phyloP scores from a whole-genome alignment of 2,888 invertebrate species.

The Platycnemis pennipes region DNA sequence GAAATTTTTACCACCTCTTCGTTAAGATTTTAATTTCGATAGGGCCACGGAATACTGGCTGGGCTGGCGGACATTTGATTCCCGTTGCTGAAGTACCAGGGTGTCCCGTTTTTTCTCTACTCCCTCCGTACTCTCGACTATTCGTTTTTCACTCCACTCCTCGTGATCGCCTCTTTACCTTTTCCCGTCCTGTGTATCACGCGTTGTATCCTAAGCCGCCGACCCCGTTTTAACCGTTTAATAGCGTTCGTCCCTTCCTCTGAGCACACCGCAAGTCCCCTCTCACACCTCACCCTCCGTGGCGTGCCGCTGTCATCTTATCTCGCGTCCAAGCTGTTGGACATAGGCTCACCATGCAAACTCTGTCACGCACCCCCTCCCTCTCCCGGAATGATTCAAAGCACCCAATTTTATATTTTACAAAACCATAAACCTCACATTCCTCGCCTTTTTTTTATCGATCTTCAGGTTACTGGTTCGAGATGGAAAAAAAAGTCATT shows the following conservation, averaged over 20 bases:
- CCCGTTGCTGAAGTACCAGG: neutral
- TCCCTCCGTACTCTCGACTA: neutral
- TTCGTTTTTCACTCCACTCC: neutral
- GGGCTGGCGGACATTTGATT: neutral
- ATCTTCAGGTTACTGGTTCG: no score
- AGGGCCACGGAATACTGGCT: neutral
- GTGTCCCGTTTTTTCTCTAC: neutral
- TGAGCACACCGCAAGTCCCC: neutral
- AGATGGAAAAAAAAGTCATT: no score
- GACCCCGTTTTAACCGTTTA: neutral
- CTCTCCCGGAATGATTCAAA: neutral
- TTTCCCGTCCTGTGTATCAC: neutral
- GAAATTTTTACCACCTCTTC: no score
- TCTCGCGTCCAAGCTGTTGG: slow-evolving; percentile 10
- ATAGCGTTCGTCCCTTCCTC: neutral
- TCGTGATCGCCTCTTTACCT: neutral
- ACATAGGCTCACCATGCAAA: neutral
- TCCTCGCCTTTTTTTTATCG: neutral
- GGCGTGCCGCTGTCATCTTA: neutral
- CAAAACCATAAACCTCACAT: neutral
- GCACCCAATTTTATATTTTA: neutral
- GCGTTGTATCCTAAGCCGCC: neutral
- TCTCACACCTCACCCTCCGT: neutral
- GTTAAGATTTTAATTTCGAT: neutral
- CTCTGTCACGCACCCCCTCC: neutral